These are phyloP conservation scores for Aquatica leii DNA, from an alignment of 2,888 invertebrate species.

Conservation along the genomic window DNA sequence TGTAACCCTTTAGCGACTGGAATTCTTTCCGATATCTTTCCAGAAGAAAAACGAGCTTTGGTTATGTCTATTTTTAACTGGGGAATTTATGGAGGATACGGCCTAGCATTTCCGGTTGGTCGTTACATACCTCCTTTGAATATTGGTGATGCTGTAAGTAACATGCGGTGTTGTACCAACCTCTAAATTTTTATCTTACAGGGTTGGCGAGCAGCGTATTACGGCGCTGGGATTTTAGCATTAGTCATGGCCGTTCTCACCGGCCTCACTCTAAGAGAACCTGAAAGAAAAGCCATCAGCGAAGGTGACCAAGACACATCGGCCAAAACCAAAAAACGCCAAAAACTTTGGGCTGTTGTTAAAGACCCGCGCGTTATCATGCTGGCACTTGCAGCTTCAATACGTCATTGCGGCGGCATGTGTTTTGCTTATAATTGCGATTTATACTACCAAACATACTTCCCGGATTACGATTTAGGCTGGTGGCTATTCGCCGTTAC, in stretches of 20 bases:
- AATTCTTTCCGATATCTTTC: constrained; percentile 81
- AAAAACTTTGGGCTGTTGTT: constrained; percentile 75
- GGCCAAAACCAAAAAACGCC: constrained; percentile 55
- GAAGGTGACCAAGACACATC: constrained; percentile 60
- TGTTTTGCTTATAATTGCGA: constrained; percentile 92
- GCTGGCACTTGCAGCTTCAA: constrained; percentile 85
- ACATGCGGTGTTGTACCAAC: too few species aligned
- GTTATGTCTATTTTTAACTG: constrained; percentile 95
- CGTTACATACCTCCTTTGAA: constrained; percentile 81
- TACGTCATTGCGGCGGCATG: constrained; percentile 89
- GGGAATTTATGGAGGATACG: constrained; percentile 95
- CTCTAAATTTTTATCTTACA: constrained; percentile 52
- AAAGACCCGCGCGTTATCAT: constrained; percentile 80
- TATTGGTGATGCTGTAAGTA: constrained; percentile 74
- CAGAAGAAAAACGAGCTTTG: constrained; percentile 81
- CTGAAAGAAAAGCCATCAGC: constrained; percentile 77
- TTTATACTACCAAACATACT: constrained; percentile 86
- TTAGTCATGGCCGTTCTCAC: constrained; percentile 76
- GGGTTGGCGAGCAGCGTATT: constrained; percentile 87
- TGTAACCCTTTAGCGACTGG: constrained; percentile 89
- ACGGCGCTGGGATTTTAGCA: constrained; percentile 80
- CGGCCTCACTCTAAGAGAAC: constrained; percentile 78
- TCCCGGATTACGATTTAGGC: constrained; percentile 88
- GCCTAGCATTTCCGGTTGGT: constrained; percentile 91
- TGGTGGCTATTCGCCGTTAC: constrained; percentile 92